phyloP scores from a whole-genome alignment of 2,113 vertebrate genomes.

The Lucifuga dentata region DNA sequence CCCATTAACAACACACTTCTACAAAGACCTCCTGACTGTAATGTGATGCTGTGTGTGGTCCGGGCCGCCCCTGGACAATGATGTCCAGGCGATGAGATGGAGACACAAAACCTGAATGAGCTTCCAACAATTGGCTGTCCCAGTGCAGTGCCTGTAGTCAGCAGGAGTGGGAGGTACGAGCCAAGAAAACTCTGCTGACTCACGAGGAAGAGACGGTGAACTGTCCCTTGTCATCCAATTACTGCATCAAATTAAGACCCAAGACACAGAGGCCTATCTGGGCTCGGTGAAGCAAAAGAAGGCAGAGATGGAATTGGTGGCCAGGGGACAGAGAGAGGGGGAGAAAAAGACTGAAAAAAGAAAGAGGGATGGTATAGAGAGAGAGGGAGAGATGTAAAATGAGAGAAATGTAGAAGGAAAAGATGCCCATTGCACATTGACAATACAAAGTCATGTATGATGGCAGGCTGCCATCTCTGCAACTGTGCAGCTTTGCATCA shows the following conservation, averaged over 20 bases:
- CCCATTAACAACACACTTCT: slow-evolving; percentile 61
- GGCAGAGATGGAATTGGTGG: slow-evolving; percentile 38
- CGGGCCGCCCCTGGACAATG: slow-evolving; percentile 52
- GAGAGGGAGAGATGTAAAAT: slow-evolving; percentile 22
- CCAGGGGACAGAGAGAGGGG: background rate
- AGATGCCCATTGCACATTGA: slow-evolving; percentile 34
- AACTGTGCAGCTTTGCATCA: slow-evolving; percentile 56
- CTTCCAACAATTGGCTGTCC: slow-evolving; percentile 64
- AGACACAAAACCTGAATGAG: slow-evolving; percentile 73
- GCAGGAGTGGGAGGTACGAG: slow-evolving; percentile 56
- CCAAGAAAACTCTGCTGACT: slow-evolving; percentile 72
- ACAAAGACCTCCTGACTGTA: slow-evolving; percentile 63
- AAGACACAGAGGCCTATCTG: slow-evolving; percentile 58
- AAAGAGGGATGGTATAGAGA: background rate
- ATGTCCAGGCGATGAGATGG: slow-evolving; percentile 69
- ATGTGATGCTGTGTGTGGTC: slow-evolving; percentile 75
- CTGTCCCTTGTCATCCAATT: slow-evolving; percentile 71
- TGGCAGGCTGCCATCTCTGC: slow-evolving; percentile 56
- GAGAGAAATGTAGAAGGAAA: slow-evolving; percentile 31
- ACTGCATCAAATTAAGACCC: slow-evolving; percentile 70
- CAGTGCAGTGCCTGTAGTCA: slow-evolving; percentile 51
- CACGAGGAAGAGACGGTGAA: slow-evolving; percentile 59
- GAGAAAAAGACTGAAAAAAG: background rate
- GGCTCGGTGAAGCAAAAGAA: slow-evolving; percentile 46
- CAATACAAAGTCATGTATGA: slow-evolving; percentile 55